Evolutionary conservation across 2,113 vertebrate species (phyloP), one percentile per base, ranked within the genome.

Genomic region (Penelope pileata): DNA sequence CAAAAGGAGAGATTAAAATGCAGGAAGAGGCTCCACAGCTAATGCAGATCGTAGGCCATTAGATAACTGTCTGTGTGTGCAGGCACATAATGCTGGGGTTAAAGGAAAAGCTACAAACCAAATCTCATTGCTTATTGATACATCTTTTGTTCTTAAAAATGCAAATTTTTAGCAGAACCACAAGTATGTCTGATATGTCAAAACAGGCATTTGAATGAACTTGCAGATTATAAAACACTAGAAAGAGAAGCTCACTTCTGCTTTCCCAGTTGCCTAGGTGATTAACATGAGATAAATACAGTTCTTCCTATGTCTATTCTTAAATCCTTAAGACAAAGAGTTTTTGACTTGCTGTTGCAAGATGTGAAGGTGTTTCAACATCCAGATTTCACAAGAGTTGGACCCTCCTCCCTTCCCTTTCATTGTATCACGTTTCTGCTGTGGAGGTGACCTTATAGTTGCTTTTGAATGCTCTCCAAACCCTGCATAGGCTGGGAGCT

Each of bases 201-300:
- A 63, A 94, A 88, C 86, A 77, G 86, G 60, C 23, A 0, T 93
- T 86, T 83, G 88, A 88, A 88, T 70, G 73, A 90, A 83, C 76
- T 75, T 76, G 54, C 80, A 83, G 80, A 78, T 93, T 81, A 75
- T 67, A 75, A 90, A 96, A 79, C 76, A 22, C 86, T 40, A 56
- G 72, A 67, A 94, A 96, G 53, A 13, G 88, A 47, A 91, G 88
- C 91, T 94, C 73, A 51, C 73, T 93, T 93, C 90, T 94, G 92
- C 96, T 93, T 96, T 95, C 91, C 91, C 76, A 81, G 94, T 96
- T 96, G 94, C 95, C 95, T 96, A 94, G 96, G 95, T 94, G 96
- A 96, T 90, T 96, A 92, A 74, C 76, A 86, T 72, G 80, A 63
- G 80, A 84, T 82, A 93, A 95, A 88, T 84, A 88, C 79, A 90